Conservation (phyloP, 2,113 vertebrate genomes). For the Nesoenas mayeri region DNA sequence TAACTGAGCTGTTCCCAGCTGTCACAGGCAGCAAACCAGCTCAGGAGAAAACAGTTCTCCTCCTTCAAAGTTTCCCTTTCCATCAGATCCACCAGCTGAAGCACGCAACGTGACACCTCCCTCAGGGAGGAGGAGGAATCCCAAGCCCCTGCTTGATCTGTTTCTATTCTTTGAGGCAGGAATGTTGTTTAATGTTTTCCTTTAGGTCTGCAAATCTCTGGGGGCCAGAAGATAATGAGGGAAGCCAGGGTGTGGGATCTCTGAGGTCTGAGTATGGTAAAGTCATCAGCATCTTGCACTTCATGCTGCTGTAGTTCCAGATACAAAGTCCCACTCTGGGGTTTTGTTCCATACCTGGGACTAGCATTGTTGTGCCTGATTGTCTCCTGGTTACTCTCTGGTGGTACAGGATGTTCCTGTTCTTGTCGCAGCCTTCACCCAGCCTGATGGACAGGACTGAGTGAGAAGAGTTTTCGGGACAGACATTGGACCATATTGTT, state of each 20-base stretch:
- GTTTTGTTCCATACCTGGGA: neutral
- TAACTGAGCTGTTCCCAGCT: neutral
- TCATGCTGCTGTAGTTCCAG: neutral
- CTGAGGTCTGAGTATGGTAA: neutral
- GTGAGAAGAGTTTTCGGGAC: neutral
- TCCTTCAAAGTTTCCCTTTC: neutral
- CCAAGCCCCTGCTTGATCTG: neutral
- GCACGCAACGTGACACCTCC: neutral
- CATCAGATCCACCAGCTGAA: neutral
- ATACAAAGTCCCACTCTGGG: neutral
- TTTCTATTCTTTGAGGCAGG: neutral
- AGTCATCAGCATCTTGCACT: neutral
- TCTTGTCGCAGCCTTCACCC: neutral
- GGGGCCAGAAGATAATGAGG: neutral
- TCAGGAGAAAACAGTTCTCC: neutral
- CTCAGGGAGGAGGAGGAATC: neutral
- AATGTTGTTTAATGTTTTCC: neutral
- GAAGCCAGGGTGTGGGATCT: conserved; percentile 32
- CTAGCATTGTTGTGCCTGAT: neutral
- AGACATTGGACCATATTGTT: neutral
- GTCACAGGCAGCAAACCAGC: neutral
- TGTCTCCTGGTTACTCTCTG: neutral
- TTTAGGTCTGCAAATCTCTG: neutral
- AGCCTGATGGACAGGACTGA: neutral
- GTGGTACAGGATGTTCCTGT: conserved; percentile 21